Conservation (phyloP, 2,113 vertebrate species). For the Rattus norvegicus region DNA sequence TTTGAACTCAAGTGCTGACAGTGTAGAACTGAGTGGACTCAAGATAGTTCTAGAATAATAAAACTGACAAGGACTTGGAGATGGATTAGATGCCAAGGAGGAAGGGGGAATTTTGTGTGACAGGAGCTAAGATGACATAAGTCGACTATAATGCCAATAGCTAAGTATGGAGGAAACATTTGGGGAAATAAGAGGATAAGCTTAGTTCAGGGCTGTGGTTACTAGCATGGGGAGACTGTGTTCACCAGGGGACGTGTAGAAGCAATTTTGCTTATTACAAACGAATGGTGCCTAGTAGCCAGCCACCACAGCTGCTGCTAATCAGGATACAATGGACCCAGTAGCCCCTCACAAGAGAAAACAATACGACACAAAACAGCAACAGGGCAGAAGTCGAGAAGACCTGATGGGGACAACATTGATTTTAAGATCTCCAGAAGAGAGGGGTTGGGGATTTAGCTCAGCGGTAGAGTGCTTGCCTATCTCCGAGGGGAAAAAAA, state of each 20-base stretch:
- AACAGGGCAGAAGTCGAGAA: background rate
- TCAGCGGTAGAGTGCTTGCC: too few species aligned
- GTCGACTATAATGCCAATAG: background rate
- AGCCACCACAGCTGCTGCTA: background rate
- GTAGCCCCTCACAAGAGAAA: background rate
- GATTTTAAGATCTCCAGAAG: background rate
- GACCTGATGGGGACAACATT: background rate
- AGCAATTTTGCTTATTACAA: background rate
- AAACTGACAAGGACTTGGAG: background rate
- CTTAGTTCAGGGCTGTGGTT: background rate
- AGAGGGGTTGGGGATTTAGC: too few species aligned
- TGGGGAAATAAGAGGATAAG: background rate
- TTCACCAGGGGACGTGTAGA: background rate
- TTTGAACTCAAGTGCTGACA: background rate
- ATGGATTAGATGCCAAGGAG: background rate
- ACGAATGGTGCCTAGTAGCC: background rate
- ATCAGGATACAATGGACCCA: background rate
- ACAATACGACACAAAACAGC: background rate
- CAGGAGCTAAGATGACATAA: background rate
- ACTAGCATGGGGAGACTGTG: background rate
- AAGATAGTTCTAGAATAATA: background rate
- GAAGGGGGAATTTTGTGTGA: background rate
- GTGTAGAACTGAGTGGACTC: background rate
- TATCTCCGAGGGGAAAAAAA: too few species aligned
- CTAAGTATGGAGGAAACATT: slow-evolving; percentile 1